These are phyloP conservation scores for Conops quadrifasciatus DNA, from an alignment of 2,888 invertebrate species.

Conservation along the genomic window DNA sequence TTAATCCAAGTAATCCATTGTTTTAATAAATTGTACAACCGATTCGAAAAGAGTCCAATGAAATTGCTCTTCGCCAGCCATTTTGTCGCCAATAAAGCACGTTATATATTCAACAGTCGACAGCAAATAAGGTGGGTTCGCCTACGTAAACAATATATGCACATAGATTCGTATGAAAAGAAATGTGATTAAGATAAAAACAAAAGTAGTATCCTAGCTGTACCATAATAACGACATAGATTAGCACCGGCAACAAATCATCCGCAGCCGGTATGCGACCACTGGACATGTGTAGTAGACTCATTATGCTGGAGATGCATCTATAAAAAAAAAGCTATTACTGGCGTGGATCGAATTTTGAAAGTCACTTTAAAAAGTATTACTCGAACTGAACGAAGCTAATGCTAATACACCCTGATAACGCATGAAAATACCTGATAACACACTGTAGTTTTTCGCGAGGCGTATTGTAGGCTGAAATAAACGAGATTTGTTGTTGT, in stretches of 20 bases:
- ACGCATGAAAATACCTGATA: slow-evolving; percentile 55
- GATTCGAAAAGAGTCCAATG: slow-evolving; percentile 99
- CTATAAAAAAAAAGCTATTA: slow-evolving; percentile 62
- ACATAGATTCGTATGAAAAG: not conserved
- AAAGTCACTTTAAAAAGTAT: too few relatives aligned
- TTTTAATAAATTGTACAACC: slow-evolving; percentile 97
- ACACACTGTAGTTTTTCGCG: slow-evolving; percentile 76
- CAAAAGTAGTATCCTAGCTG: slow-evolving; percentile 32
- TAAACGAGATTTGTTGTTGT: slow-evolving; percentile 85
- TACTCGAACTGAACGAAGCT: too few relatives aligned
- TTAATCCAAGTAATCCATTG: slow-evolving; percentile 72
- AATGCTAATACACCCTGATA: too few relatives aligned
- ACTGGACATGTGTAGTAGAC: slow-evolving; percentile 86
- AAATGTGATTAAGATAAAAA: not conserved
- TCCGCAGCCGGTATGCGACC: slow-evolving; percentile 87
- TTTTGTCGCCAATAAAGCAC: slow-evolving; percentile 84
- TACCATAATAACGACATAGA: slow-evolving; percentile 95
- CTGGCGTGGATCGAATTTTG: too few relatives aligned
- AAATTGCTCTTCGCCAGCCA: slow-evolving; percentile 92
- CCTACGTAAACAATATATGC: slow-evolving; percentile 69
- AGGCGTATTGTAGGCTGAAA: slow-evolving; percentile 91
- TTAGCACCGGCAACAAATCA: slow-evolving; percentile 95
- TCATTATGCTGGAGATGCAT: slow-evolving; percentile 93
- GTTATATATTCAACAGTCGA: slow-evolving; percentile 97
- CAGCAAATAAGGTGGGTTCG: slow-evolving; percentile 91